phyloP scores from a whole-genome alignment of 2,113 vertebrate genomes.

The Aldabrachelys gigantea region DNA sequence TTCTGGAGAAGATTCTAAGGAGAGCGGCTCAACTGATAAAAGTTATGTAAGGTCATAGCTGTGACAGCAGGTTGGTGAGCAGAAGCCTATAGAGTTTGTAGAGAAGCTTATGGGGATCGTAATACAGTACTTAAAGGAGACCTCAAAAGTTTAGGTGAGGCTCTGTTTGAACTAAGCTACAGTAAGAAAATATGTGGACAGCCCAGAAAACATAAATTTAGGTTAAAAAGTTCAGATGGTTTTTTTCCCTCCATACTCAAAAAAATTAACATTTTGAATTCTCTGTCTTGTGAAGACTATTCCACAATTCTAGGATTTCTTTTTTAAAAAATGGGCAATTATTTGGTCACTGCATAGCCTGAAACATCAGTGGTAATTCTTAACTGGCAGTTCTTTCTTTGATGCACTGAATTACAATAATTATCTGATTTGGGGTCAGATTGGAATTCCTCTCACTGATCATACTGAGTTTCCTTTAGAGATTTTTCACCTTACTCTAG shows the following conservation, averaged over 20 bases:
- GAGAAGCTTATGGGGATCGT: not conserved
- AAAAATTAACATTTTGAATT: slow-evolving; percentile 22
- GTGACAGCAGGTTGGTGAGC: not conserved
- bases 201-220: rapidly evolving
- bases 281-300: not conserved
- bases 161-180: not conserved
- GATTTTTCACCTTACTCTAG: not conserved
- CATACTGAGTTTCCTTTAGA: not conserved
- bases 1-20: not conserved
- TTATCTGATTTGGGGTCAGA: not conserved
- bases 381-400: not conserved
- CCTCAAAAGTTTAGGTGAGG: not conserved
- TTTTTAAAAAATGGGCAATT: not conserved
- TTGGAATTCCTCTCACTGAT: not conserved
- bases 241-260: not conserved
- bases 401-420: not conserved
- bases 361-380: not conserved
- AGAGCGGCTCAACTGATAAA: not conserved
- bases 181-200: not conserved
- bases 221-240: not conserved
- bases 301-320: not conserved
- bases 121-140: not conserved
- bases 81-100: not conserved
- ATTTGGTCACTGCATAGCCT: not conserved
- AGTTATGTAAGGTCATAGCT: not conserved